Base-by-base conservation (phyloP, 2,113 vertebrate species). In the Urocitellus parryii region DNA sequence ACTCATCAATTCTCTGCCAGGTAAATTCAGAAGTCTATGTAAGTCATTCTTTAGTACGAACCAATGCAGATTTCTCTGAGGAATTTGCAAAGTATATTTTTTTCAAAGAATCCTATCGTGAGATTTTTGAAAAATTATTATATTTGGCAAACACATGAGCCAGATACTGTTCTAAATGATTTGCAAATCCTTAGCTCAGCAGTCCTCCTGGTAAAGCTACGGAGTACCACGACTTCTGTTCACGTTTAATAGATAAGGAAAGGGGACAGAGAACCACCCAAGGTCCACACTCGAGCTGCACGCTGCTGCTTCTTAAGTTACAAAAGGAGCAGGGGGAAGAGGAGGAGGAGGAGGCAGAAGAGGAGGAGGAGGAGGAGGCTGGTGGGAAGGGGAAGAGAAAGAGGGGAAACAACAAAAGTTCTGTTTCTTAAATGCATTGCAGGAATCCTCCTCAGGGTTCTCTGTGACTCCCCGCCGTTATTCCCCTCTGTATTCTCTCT, bases 381-480 rank as follows among this genome's bases (percentile, higher is more conserved):
- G 39, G 56, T 4, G 20, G 34, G 12, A 18, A 18, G 0, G 29
- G 13, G 18, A 25, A 10, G 14, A 13, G 17, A 6, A 27, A 42
- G 0, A 14, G 10, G n/a, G 42, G 0, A 14, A 24, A 20, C 8
- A 32, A 22, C 29, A 34, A 34, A 29, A 37, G 3, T 11, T 37
- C 20, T 37, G 3, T 56, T 90, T 73, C 34, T 56, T 48, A 79
- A 25, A 32, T 16, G 20, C 25, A 48, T 4, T 29, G 18, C 11
- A 24, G 48, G 73, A 42, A 63, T 2, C 2, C 4, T 67, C 24
- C 34, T 14, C 45, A 18, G 5, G 7, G 8, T 32, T 27, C 56
- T 25, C 51, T 7, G 14, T 51, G 5, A 4, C 32, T 13, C 25
- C 20, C 32, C 13, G 1, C 1, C 8, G 45, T 70, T 0, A 13